Conservation (phyloP, 2,888 invertebrate genomes). For the Dione juno region DNA sequence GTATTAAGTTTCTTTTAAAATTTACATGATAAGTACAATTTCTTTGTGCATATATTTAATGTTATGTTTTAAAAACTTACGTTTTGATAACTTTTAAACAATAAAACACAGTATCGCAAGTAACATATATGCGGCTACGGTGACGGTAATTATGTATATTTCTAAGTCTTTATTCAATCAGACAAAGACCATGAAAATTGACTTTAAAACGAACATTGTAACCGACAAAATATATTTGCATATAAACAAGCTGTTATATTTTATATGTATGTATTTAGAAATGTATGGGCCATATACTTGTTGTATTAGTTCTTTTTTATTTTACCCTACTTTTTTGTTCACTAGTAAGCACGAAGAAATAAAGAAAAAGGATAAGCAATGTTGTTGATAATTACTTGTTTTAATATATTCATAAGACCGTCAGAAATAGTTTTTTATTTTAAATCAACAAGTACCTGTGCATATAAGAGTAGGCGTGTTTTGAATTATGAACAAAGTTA, state of each 20-base stretch:
- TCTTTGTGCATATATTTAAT: conserved; percentile 5
- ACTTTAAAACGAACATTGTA: conserved; percentile 61
- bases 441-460: neutral
- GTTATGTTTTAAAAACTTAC: conserved; percentile 6
- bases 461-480: neutral
- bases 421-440: neutral
- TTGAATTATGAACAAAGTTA: neutral
- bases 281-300: conserved; percentile 38
- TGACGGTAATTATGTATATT: conserved; percentile 45
- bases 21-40: conserved; percentile 44
- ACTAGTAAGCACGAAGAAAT: conserved; percentile 5
- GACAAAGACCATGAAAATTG: conserved; percentile 68
- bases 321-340: conserved; percentile 40
- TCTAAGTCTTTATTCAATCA: conserved; percentile 56
- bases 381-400: neutral
- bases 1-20: conserved; percentile 47
- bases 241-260: conserved; percentile 49
- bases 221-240: conserved; percentile 51
- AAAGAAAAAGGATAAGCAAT: neutral
- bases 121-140: neutral
- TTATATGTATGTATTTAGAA: conserved; percentile 41
- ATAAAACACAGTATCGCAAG: neutral
- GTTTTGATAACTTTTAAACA: conserved; percentile 9
- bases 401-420: conserved; percentile 1
- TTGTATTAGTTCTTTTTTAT: conserved; percentile 30